phyloP scores from a whole-genome alignment of 53 echinoderm and acorn worm species.

The Arbacia lixula region DNA sequence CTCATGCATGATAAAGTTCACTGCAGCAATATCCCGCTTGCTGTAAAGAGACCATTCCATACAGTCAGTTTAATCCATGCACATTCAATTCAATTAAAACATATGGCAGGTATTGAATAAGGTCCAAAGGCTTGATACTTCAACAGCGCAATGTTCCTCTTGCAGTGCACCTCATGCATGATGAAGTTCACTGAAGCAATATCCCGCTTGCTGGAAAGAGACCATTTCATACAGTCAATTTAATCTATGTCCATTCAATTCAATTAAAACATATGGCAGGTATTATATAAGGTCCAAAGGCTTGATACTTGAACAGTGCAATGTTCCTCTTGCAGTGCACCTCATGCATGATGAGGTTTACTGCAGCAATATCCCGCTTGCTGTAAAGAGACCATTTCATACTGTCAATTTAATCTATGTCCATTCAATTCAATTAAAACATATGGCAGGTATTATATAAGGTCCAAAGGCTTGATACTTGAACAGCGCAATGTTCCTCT shows the following conservation, averaged over 20 bases:
- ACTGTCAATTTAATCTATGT: no score
- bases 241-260: no score
- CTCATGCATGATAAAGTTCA: conserved; percentile 89
- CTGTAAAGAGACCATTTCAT: conserved; percentile 58
- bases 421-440: no score
- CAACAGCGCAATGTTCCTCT: conserved; percentile 81
- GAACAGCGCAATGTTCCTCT: conserved; percentile 81
- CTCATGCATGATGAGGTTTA: conserved; percentile 89
- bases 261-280: no score
- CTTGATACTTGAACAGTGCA: conserved; percentile 70
- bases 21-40: conserved; percentile 93
- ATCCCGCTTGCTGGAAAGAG: conserved; percentile 83
- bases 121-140: no score
- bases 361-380: conserved; percentile 93
- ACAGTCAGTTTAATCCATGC: no score
- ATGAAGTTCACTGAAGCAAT: conserved; percentile 85
- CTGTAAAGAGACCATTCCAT: conserved; percentile 58
- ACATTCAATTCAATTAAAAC: no score
- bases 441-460: no score
- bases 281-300: no score
- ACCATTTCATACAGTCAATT: no score
- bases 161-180: conserved; percentile 92
- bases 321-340: conserved; percentile 89
- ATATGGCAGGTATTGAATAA: no score
- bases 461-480: no score